Base-by-base conservation (phyloP, 2,888 invertebrate genomes). In the Agrotis clavis region DNA sequence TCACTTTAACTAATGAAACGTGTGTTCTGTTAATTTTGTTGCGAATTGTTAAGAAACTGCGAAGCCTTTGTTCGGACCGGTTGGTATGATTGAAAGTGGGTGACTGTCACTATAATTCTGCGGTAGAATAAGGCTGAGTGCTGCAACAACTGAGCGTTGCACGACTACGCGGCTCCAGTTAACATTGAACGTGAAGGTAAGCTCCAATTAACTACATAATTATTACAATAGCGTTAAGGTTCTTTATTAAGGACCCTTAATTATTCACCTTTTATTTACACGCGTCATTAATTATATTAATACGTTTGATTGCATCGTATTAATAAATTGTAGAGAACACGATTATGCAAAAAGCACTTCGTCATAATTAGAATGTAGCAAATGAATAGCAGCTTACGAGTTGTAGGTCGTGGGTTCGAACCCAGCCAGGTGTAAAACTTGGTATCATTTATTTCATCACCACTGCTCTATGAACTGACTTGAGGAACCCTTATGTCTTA, bases 171-270 rank as follows among this genome's bases (percentile, higher is more conserved):
- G 88, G 86, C 84, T 83, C 81, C 82, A 80, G 74, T 86, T 92
- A 92, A 90, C 93, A 95, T 95, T 95, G 93, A 93, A 93, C 91
- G 87, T 87, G 92, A 94, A 94, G 94, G 94, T 92, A 91, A 93
- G 87, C 84, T 78, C 89, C 92, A 93, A 93, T 94, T 93, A 92
- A 90, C 85, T 91, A 87, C 89, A 90, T 92, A n/a, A n/a, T n/a
- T n/a, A 92, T 89, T 87, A 87, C 90, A 90, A 91, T 87, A 89
- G 83, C 84, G 82, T 84, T 85, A 86, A 77, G 77, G 77, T 75
- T 83, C 84, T 1, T 77, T 83, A 41, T 81, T 67, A 82, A 72
- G 72, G 54, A 71, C 69, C 71, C 61, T 79, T 87, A 88, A 87
- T 88, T 86, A 88, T 78, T 83, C 69, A 80, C 78, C 79, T 85